Evolutionary conservation across 2,113 vertebrate genomes (phyloP).

Genomic region (Ranitomeya variabilis): DNA sequence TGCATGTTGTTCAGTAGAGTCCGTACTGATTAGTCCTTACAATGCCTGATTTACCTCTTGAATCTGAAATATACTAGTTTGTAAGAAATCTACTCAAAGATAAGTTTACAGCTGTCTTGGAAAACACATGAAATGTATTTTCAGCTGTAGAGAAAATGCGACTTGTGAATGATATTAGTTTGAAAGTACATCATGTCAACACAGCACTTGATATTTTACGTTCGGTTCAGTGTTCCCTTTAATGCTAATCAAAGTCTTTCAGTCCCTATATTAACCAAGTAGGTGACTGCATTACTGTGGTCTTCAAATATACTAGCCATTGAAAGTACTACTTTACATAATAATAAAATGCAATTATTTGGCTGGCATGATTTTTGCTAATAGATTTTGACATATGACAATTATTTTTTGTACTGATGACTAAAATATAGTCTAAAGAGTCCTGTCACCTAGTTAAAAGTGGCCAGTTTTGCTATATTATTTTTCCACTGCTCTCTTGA

Average conservation of each 20-base stretch:
- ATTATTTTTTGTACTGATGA: conserved; percentile 14
- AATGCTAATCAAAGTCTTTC: background rate
- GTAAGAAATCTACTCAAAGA: background rate
- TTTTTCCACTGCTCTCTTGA: too few species aligned
- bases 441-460: too few species aligned
- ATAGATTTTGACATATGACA: conserved; percentile 23
- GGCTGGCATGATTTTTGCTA: conserved; percentile 20
- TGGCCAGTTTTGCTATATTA: too few species aligned
- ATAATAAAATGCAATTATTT: conserved; percentile 41
- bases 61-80: background rate
- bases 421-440: background rate
- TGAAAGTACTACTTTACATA: conserved; percentile 5
- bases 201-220: background rate
- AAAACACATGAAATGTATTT: background rate
- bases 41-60: background rate
- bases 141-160: background rate
- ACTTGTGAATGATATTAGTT: background rate
- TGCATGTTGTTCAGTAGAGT: background rate
- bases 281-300: conserved; percentile 3
- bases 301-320: conserved; percentile 3
- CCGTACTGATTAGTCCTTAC: background rate
- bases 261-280: conserved; percentile 70
- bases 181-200: background rate
- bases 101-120: background rate
- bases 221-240: background rate